These are phyloP conservation scores for Serinus canaria DNA, from an alignment of 2,113 vertebrate genomes.

Conservation along the genomic window DNA sequence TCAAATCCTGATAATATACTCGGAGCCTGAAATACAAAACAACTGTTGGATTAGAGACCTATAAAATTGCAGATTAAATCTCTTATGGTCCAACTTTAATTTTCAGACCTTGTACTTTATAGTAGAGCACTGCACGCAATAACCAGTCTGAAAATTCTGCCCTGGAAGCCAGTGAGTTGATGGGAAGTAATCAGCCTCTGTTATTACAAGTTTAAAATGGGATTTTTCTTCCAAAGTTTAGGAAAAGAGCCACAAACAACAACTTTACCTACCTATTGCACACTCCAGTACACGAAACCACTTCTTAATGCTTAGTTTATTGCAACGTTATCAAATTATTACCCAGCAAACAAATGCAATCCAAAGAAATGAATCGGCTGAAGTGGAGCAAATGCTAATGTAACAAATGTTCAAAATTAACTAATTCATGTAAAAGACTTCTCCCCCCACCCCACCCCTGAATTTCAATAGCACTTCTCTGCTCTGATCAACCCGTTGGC, in stretches of 20 bases:
- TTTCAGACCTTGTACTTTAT: slow-evolving; percentile 27
- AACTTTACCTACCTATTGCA: slow-evolving; percentile 12
- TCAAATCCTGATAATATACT: background rate
- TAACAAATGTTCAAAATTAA: slow-evolving; percentile 50
- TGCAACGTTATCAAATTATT: slow-evolving; percentile 12
- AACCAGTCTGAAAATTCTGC: slow-evolving; percentile 47
- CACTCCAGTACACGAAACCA: background rate
- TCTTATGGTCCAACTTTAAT: slow-evolving; percentile 52
- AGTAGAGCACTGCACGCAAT: background rate
- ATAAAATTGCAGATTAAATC: slow-evolving; percentile 48
- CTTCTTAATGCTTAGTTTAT: slow-evolving; percentile 24
- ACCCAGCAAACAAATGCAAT: background rate
- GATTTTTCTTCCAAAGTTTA: slow-evolving; percentile 56
- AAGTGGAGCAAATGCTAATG: slow-evolving; percentile 24
- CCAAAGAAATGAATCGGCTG: slow-evolving; percentile 13
- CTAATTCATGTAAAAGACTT: background rate
- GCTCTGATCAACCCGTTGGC: background rate
- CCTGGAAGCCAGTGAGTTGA: slow-evolving; percentile 40
- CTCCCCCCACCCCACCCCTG: background rate
- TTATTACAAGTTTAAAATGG: slow-evolving; percentile 23
- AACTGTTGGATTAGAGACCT: slow-evolving; percentile 11
- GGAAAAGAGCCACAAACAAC: slow-evolving; percentile 39
- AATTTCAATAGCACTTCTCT: background rate
- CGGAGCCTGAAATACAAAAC: background rate
- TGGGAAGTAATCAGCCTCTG: slow-evolving; percentile 50